Evolutionary conservation across 1,140 invertebrate species (phyloP), one percentile per base, ranked within the genome.

Genomic region (Solenopsis invicta): DNA sequence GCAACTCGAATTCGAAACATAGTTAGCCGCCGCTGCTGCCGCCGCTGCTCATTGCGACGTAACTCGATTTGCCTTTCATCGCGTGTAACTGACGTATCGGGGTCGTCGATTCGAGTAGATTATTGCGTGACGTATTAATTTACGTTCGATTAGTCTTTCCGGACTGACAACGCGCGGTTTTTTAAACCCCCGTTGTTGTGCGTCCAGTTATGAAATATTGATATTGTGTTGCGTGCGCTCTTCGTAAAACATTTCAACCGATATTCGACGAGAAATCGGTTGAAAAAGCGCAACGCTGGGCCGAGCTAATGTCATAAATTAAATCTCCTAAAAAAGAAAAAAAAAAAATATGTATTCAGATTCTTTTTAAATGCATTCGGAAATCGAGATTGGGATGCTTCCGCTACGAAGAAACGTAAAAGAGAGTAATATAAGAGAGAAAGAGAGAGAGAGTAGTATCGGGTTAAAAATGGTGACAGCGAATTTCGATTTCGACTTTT

Each of bases 1-100:
- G 50, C 72, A 24, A 85, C 82, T 64, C 82, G 74, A 85, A 85
- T 85, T 85, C 82, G 74, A 85, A 85, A 78, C 82, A 34, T 78
- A 56, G 80, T 84, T 84, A 84, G 80, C 69, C 29, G 41, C 66
- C 37, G 76, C 61, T 45, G 74, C 52, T 29, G 52, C 52, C 29
- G 71, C 37, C 56, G 37, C 80, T 74, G 80, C 69, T 84, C 80
- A 84, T 84, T 75, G 54, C 80, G 45, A 84, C 80, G 62, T 84
- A 84, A 84, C 62, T 48, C 69, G 69, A 84, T 84, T 84, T 84
- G 69, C 71, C 80, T 84, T 84, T 84, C 80, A 75, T 75, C 69
- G 80, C 45, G 80, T 84, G 80, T 84, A 84, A 75, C 80, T 84
- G 80, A 84, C 80, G 24, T 84, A 84, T 84, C 80, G 80, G 9